phyloP scores from a whole-genome alignment of 2,888 invertebrate genomes.

The Mamestra brassicae region DNA sequence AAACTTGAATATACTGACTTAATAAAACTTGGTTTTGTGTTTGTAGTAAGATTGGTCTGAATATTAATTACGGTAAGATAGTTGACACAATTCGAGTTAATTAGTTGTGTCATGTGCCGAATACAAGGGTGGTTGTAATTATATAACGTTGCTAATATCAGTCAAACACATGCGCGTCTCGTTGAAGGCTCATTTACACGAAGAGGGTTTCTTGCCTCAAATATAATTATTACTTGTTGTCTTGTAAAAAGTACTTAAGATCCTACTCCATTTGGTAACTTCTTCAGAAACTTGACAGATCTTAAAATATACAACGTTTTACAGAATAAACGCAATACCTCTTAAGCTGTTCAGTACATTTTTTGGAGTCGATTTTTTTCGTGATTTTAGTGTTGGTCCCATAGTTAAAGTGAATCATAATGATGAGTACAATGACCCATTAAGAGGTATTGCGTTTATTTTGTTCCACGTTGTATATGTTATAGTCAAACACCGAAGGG shows the following conservation, averaged over 20 bases:
- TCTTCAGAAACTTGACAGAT: too few relatives aligned
- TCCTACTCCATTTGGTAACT: not conserved
- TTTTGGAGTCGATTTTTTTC: too few relatives aligned
- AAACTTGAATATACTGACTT: constrained; percentile 40
- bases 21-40: constrained; percentile 39
- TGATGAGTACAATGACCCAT: too few relatives aligned
- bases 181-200: constrained; percentile 5
- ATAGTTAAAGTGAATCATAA: too few relatives aligned
- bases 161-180: constrained; percentile 20
- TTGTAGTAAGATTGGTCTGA: constrained; percentile 24
- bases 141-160: constrained; percentile 50
- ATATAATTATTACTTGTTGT: not conserved
- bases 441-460: too few relatives aligned
- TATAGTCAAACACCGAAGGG: too few relatives aligned
- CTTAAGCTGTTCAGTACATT: too few relatives aligned
- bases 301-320: too few relatives aligned
- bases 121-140: constrained; percentile 46
- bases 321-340: too few relatives aligned
- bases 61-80: constrained; percentile 53
- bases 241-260: not conserved
- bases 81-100: constrained; percentile 56
- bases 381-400: too few relatives aligned
- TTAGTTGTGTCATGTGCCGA: constrained; percentile 57
- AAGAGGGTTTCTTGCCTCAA: not conserved
- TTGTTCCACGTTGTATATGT: too few relatives aligned